These are phyloP conservation scores for Zapornia atra DNA, from an alignment of 2,113 vertebrate genomes.

Conservation along the genomic window DNA sequence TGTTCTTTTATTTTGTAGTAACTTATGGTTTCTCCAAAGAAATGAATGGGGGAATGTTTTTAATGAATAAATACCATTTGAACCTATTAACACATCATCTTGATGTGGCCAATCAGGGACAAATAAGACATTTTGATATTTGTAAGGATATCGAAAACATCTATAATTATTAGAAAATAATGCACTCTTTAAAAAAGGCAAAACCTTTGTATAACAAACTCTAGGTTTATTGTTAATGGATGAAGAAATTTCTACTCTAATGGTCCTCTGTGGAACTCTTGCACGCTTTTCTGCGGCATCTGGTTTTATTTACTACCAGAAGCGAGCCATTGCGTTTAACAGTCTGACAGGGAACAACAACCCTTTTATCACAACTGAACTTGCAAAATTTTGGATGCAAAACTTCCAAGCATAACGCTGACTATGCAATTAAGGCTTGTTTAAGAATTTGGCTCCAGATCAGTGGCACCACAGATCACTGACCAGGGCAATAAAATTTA, in stretches of 20 bases:
- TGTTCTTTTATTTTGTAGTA: background rate
- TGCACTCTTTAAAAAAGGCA: background rate
- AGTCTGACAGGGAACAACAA: background rate
- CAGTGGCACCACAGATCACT: background rate
- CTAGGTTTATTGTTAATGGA: background rate
- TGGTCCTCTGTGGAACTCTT: background rate
- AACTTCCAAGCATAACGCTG: background rate
- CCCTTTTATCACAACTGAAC: background rate
- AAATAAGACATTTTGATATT: background rate
- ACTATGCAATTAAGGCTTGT: background rate
- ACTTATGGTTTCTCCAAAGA: background rate
- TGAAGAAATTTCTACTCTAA: background rate
- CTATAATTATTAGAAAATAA: background rate
- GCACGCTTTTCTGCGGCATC: background rate
- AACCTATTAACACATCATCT: background rate
- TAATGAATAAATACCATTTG: background rate
- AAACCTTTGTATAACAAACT: background rate
- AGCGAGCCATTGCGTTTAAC: background rate
- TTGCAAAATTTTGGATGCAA: background rate
- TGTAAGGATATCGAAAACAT: background rate
- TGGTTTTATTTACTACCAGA: background rate
- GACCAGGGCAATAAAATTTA: constrained; percentile 15
- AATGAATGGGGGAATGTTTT: background rate
- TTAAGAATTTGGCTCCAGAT: background rate
- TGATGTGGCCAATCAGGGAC: background rate